Percentiles rank a stretch among this genome's conserved stretches.
Evolutionary conservation across 92 coral and sea anemone species (phyloP).

Genomic region (Epizoanthus ramosus): DNA sequence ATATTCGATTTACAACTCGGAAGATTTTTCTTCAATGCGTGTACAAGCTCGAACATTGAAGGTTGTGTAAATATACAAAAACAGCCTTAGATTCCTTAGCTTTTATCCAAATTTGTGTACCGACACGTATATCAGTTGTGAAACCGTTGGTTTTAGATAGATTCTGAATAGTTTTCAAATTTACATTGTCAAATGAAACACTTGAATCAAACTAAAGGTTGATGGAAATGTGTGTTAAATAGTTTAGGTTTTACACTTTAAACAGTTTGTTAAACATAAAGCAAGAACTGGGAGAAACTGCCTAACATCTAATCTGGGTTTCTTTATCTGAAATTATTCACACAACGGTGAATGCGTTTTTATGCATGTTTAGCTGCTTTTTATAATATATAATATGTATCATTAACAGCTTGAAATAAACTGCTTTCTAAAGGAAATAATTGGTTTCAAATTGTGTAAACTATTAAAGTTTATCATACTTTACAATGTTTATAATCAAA

Average conservation of each 20-base stretch:
- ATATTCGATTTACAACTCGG: too few species aligned
- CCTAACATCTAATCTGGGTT: constrained; percentile 8
- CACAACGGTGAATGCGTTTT: constrained; percentile 27
- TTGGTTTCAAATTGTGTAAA: constrained; percentile 32
- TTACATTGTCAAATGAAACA: not conserved
- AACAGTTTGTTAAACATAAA: constrained; percentile 8
- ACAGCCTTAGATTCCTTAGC: too few species aligned
- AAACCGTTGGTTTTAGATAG: too few species aligned
- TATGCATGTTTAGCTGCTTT: constrained; percentile 4
- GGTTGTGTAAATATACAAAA: too few species aligned
- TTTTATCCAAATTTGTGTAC: too few species aligned
- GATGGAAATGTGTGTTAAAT: constrained; percentile 20
- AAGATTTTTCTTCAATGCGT: too few species aligned
- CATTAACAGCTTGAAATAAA: constrained; percentile 20
- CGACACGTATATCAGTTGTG: too few species aligned
- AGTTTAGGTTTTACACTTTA: constrained; percentile 3
- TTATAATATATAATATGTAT: constrained; percentile 15
- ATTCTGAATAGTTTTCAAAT: too few species aligned
- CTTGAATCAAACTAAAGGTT: constrained; percentile 4
- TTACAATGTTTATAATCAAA: constrained; percentile 39
- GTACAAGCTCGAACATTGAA: too few species aligned
- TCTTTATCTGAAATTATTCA: constrained; percentile 17
- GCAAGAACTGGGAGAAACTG: constrained; percentile 31
- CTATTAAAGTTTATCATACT: constrained; percentile 31
- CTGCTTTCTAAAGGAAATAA: constrained; percentile 34